Evolutionary conservation across 2,113 vertebrate genomes (phyloP).

Genomic region (human): GRCh38 chr13:56529501-56530000

Average conservation of each 20-base stretch:
- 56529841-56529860: background rate
- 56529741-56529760: background rate
- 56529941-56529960: background rate
- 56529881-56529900: background rate
- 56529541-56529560: background rate
- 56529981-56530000: background rate
- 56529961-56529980: background rate
- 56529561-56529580: rapidly evolving
- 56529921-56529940: background rate
- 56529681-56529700: background rate
- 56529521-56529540: background rate
- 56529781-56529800: background rate
- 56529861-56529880: background rate
- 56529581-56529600: background rate
- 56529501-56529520: background rate
- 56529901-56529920: background rate
- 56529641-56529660: background rate
- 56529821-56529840: background rate
- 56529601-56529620: background rate
- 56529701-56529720: too few relatives aligned
- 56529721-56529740: too few relatives aligned
- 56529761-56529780: background rate
- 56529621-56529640: background rate
- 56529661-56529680: background rate
- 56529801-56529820: background rate